Conservation (phyloP, 2,113 vertebrate species). For the Leptobrachium ailaonicum region DNA sequence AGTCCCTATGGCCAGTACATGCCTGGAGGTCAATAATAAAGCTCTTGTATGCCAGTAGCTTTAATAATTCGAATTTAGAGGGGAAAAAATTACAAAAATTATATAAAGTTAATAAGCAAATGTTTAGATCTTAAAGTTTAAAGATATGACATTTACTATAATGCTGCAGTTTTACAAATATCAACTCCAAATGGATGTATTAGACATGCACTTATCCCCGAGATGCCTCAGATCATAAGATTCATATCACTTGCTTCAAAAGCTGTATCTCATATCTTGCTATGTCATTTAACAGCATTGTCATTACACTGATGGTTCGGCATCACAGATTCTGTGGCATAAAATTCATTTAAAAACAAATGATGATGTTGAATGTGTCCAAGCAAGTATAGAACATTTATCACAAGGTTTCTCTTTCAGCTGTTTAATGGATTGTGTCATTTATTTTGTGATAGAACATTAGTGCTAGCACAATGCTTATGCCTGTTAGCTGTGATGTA, state of each 20-base stretch:
- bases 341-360: slow-evolving; percentile 34
- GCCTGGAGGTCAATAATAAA: too few relatives aligned
- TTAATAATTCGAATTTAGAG: too few relatives aligned
- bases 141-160: background rate
- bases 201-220: slow-evolving; percentile 15
- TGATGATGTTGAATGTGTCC: slow-evolving; percentile 14
- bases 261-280: slow-evolving; percentile 14
- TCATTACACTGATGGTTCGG: slow-evolving; percentile 27
- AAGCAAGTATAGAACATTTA: slow-evolving; percentile 6
- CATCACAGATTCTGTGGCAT: slow-evolving; percentile 20
- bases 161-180: background rate
- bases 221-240: slow-evolving; percentile 17
- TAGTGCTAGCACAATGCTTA: background rate
- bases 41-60: too few relatives aligned
- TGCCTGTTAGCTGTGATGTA: background rate
- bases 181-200: slow-evolving; percentile 5
- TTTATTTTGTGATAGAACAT: slow-evolving; percentile 4
- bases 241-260: slow-evolving; percentile 27
- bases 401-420: background rate
- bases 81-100: too few relatives aligned
- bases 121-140: background rate
- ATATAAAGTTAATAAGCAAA: too few relatives aligned
- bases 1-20: too few relatives aligned
- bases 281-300: slow-evolving; percentile 32
- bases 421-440: background rate